These are phyloP conservation scores for Rhipidura dahli DNA, from an alignment of 2,113 vertebrate species.

Conservation along the genomic window DNA sequence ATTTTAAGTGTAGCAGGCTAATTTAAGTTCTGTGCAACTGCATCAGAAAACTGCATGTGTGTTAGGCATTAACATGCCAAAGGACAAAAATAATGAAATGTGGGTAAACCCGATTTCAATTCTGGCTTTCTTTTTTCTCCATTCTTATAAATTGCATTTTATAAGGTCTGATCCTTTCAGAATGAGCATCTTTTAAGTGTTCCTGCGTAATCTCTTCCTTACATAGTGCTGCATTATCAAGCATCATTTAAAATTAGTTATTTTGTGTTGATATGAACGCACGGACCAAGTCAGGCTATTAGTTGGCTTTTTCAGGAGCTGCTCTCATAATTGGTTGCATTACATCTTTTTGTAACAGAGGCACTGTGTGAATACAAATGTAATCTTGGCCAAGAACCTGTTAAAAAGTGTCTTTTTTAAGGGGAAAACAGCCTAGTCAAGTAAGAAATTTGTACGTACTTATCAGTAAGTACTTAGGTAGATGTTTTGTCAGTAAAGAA, in stretches of 20 bases:
- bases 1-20: not conserved
- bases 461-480: not conserved
- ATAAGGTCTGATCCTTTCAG: not conserved
- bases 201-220: not conserved
- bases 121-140: not conserved
- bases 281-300: not conserved
- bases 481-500: constrained; percentile 1
- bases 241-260: constrained; percentile 4
- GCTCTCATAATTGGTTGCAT: not conserved
- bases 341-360: not conserved
- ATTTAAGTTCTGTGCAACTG: not conserved
- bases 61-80: not conserved
- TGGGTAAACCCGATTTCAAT: not conserved
- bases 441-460: not conserved
- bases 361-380: not conserved
- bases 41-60: not conserved
- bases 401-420: not conserved
- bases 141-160: not conserved
- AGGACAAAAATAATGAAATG: not conserved
- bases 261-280: not conserved
- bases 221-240: not conserved
- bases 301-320: not conserved
- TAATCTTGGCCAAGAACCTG: not conserved
- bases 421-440: not conserved
- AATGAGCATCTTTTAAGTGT: not conserved